A percentile compares a stretch with the other conserved stretches of the same genome.
Evolutionary conservation across 2,888 invertebrate species (phyloP).

Genomic region (Stictocephala bisonia): DNA sequence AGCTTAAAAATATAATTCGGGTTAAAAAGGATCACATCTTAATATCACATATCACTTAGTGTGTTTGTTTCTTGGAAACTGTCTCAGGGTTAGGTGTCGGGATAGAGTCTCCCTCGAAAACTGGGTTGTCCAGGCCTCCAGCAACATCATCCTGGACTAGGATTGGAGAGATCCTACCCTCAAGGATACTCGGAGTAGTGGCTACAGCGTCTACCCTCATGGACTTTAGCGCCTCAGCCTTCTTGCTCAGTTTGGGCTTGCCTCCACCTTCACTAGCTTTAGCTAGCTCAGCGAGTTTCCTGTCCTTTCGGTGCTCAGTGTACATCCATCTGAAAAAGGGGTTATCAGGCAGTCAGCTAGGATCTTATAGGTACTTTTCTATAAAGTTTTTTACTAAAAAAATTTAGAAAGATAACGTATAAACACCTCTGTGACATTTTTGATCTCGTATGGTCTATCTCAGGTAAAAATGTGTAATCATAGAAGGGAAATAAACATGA

Average conservation of each 20-base stretch:
- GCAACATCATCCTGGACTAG: neutral
- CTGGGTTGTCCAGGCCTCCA: conserved; percentile 20
- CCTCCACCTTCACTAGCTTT: conserved; percentile 5
- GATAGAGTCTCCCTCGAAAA: neutral
- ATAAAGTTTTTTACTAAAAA: no score
- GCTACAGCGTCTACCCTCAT: conserved; percentile 28
- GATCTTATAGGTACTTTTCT: no score
- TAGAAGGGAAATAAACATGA: no score
- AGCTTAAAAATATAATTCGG: conserved; percentile 17
- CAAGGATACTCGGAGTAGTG: conserved; percentile 6
- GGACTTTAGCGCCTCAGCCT: conserved; percentile 3
- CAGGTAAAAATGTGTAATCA: no score
- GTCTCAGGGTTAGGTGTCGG: neutral
- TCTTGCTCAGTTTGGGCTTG: neutral
- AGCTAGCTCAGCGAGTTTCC: conserved; percentile 5
- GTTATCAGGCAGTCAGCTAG: no score
- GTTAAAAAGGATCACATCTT: neutral
- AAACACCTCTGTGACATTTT: no score
- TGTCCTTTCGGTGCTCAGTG: conserved; percentile 72
- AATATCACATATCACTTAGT: conserved; percentile 1
- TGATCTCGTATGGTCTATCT: no score
- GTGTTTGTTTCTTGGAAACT: no score
- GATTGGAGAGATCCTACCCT: neutral
- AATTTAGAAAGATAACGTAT: no score
- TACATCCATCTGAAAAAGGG: conserved; percentile 75